Percentiles rank a stretch among this genome's conserved stretches.
Conservation (phyloP, 2,888 invertebrate genomes). For the Oligia strigilis region DNA sequence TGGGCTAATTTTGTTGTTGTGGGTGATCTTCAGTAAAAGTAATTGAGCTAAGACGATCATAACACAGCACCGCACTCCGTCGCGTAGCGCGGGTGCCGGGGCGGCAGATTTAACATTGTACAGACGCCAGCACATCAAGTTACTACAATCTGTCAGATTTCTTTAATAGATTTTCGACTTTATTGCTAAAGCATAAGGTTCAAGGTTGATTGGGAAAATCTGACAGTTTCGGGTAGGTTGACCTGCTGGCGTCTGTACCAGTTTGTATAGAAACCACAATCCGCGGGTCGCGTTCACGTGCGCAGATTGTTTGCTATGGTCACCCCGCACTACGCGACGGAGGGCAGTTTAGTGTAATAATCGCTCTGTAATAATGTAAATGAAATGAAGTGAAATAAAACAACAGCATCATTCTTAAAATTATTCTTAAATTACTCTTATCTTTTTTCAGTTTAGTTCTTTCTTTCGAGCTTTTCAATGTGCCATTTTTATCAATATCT, state of each 20-base stretch:
- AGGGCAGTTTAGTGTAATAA: not conserved
- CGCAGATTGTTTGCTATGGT: not conserved
- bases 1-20: not conserved
- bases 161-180: no score
- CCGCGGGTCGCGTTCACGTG: no score
- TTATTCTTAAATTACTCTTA: conserved; percentile 83
- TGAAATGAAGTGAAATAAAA: conserved; percentile 78
- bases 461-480: conserved; percentile 63
- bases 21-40: not conserved
- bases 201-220: no score
- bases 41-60: conserved; percentile 16
- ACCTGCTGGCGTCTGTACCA: no score
- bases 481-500: conserved; percentile 70
- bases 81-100: not conserved
- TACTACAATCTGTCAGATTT: no score
- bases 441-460: conserved; percentile 63
- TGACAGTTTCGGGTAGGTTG: no score
- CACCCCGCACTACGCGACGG: not conserved
- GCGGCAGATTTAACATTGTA: not conserved
- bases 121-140: no score
- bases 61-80: not conserved
- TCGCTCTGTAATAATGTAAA: not conserved
- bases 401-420: conserved; percentile 80
- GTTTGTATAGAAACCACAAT: not conserved
- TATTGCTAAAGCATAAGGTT: no score